These are phyloP conservation scores for Hydrozoanthus tunicans DNA, from an alignment of 64 coral and sea anemone genomes.

Conservation along the genomic window DNA sequence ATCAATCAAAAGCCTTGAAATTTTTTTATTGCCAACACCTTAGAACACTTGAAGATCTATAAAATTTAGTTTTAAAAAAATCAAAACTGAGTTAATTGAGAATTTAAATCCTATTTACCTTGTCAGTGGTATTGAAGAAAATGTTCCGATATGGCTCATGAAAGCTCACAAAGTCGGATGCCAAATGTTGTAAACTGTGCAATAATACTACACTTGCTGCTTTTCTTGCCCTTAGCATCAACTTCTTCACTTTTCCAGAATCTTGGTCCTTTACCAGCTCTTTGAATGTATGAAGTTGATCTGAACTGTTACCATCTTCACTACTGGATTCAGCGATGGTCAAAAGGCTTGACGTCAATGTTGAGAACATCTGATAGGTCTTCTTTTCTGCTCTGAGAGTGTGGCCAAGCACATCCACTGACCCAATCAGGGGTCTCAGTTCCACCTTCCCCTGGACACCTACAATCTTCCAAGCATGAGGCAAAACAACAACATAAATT, in stretches of 20 bases:
- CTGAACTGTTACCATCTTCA: neutral
- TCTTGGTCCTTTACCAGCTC: conserved; percentile 21
- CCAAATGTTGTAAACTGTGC: neutral
- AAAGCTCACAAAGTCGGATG: conserved; percentile 14
- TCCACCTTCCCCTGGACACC: conserved; percentile 9
- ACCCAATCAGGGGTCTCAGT: neutral
- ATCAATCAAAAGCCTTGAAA: neutral
- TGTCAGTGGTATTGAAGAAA: neutral
- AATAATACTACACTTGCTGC: conserved; percentile 30
- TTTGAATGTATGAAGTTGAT: neutral
- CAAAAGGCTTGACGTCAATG: conserved; percentile 35
- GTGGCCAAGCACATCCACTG: conserved; percentile 38
- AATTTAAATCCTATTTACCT: neutral
- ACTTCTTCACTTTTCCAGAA: conserved; percentile 8
- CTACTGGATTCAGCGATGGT: conserved; percentile 29
- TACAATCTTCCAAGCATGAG: conserved; percentile 15
- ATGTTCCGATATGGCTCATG: conserved; percentile 40
- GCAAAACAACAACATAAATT: neutral
- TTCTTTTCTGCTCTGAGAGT: neutral
- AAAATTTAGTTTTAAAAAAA: neutral
- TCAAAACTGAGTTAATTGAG: no score
- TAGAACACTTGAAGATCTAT: neutral
- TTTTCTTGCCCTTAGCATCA: neutral
- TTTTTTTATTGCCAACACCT: neutral
- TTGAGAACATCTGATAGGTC: conserved; percentile 31